Evolutionary conservation across 2,113 vertebrate genomes (phyloP).

Genomic region (Poeciliopsis prolifica): DNA sequence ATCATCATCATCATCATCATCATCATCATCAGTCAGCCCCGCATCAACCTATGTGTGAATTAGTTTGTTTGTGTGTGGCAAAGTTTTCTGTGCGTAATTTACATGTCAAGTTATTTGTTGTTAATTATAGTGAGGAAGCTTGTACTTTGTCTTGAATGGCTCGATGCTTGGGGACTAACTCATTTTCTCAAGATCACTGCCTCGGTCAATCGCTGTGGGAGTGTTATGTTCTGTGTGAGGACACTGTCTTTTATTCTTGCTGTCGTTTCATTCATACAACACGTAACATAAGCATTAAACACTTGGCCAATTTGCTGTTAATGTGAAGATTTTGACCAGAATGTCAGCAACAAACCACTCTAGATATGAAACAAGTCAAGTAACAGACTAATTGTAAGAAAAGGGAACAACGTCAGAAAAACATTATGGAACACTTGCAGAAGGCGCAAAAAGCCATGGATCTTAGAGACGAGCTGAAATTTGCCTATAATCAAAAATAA

Average conservation of each 20-base stretch:
- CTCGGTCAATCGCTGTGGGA: background rate
- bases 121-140: conserved; percentile 2
- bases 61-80: conserved; percentile 14
- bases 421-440: too few relatives aligned
- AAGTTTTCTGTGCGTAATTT: conserved; percentile 9
- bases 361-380: too few relatives aligned
- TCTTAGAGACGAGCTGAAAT: too few relatives aligned
- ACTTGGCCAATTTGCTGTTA: too few relatives aligned
- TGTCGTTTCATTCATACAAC: background rate
- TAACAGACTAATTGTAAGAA: too few relatives aligned
- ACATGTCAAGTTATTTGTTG: conserved; percentile 12
- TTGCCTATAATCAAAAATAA: too few relatives aligned
- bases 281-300: too few relatives aligned
- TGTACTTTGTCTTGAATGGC: background rate
- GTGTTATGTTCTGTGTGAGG: background rate
- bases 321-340: too few relatives aligned
- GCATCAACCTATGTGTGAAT: conserved; percentile 40
- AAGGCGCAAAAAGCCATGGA: too few relatives aligned
- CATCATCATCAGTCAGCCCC: conserved; percentile 70
- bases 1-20: conserved; percentile 63
- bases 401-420: too few relatives aligned
- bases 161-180: too few relatives aligned
- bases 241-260: background rate
- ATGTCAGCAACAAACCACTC: too few relatives aligned
- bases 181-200: background rate